Conservation (phyloP, 2,113 vertebrate species). For the Neogale vison region DNA sequence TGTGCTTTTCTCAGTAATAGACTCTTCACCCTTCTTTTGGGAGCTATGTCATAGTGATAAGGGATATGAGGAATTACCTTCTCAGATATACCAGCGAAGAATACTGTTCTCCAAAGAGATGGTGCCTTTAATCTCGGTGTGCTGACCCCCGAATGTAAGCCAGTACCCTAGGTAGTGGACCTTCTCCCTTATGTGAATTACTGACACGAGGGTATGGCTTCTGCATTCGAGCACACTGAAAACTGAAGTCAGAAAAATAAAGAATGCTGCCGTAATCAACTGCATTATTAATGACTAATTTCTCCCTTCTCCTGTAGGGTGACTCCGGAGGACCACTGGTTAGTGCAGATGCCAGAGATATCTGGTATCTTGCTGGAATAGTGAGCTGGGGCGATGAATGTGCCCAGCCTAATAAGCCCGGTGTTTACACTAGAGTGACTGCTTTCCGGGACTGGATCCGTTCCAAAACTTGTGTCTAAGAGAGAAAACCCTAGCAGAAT, state of each 20-base stretch:
- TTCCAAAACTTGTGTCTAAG: slow-evolving; percentile 70
- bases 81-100: not conserved
- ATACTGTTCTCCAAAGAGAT: not conserved
- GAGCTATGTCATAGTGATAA: not conserved
- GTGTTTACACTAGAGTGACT: slow-evolving; percentile 86
- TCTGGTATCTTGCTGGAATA: slow-evolving; percentile 87
- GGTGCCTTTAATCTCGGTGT: not conserved
- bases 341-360: slow-evolving; percentile 78
- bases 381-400: slow-evolving; percentile 87
- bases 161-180: not conserved
- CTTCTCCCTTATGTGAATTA: not conserved
- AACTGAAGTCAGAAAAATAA: not conserved
- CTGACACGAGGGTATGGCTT: not conserved
- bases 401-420: slow-evolving; percentile 80
- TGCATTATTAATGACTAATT: not conserved
- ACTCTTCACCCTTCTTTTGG: not conserved
- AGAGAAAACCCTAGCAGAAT: slow-evolving; percentile 40
- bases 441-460: slow-evolving; percentile 84
- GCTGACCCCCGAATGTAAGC: not conserved
- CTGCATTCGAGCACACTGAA: not conserved
- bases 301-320: slow-evolving; percentile 78
- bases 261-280: not conserved
- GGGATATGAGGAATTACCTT: not conserved
- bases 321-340: slow-evolving; percentile 90
- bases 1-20: not conserved